These are phyloP conservation scores for Rallus limicola DNA, from an alignment of 2,113 vertebrate species.

Conservation along the genomic window DNA sequence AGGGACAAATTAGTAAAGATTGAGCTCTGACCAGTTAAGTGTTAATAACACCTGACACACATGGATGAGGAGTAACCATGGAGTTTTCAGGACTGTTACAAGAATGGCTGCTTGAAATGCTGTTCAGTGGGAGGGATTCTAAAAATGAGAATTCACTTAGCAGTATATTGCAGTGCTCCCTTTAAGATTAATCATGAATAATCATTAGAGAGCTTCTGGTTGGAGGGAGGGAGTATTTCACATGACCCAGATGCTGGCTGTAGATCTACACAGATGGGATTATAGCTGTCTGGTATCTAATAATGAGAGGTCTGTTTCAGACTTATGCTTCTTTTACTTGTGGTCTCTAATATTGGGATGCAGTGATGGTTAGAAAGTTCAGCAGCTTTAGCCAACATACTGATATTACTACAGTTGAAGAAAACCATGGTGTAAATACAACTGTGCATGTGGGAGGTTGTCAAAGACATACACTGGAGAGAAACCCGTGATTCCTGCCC, in stretches of 20 bases:
- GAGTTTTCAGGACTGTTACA: background rate
- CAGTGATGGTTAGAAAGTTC: background rate
- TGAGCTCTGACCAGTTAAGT: background rate
- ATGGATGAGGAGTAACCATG: background rate
- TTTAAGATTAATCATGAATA: conserved; percentile 38
- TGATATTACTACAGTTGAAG: background rate
- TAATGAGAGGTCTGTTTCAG: background rate
- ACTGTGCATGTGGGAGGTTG: background rate
- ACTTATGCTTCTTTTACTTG: background rate
- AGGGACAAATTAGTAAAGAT: background rate
- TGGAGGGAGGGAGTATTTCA: background rate
- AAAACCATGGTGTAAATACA: background rate
- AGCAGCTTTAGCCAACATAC: background rate
- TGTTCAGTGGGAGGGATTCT: background rate
- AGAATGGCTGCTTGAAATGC: conserved; percentile 3
- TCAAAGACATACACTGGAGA: background rate
- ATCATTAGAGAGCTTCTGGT: conserved; percentile 1
- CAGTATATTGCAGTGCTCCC: background rate
- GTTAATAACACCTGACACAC: conserved; percentile 1
- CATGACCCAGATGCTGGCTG: conserved; percentile 30
- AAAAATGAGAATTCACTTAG: background rate
- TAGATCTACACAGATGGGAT: conserved; percentile 2
- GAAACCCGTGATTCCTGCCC: background rate
- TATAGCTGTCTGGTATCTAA: background rate
- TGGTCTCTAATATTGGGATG: background rate